Percentiles rank a stretch among this genome's conserved stretches.
Conservation (phyloP, 1,140 invertebrate genomes). For the Drosophila repleta region DNA sequence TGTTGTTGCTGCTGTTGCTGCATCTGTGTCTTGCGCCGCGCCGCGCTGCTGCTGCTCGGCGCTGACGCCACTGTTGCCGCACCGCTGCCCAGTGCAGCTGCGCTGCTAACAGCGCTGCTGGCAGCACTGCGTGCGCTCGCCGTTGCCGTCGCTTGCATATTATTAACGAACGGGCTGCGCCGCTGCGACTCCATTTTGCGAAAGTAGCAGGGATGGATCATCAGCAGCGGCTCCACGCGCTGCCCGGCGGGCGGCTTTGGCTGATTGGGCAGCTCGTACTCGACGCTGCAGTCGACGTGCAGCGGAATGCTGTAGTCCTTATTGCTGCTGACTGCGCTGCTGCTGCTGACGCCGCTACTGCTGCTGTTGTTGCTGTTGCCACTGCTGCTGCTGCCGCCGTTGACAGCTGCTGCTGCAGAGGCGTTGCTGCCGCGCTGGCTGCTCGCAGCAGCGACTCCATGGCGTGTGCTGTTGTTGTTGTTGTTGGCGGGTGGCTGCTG, state of each 20-base stretch:
- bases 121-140: slow-evolving; percentile 49
- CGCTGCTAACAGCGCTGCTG: slow-evolving; percentile 60
- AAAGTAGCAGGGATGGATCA: slow-evolving; percentile 94
- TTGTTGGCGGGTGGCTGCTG: slow-evolving; percentile 54
- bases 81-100: slow-evolving; percentile 58
- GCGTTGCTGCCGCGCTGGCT: slow-evolving; percentile 58
- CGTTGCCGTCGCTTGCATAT: slow-evolving; percentile 84
- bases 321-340: slow-evolving; percentile 26
- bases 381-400: slow-evolving; percentile 25
- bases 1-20: slow-evolving; percentile 69
- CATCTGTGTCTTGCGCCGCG: slow-evolving; percentile 61
- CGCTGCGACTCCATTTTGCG: slow-evolving; percentile 90
- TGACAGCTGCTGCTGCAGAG: slow-evolving; percentile 40
- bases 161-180: slow-evolving; percentile 90
- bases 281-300: slow-evolving; percentile 93
- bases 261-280: slow-evolving; percentile 92
- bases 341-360: slow-evolving; percentile 29
- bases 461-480: slow-evolving; percentile 54
- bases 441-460: slow-evolving; percentile 55
- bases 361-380: slow-evolving; percentile 30
- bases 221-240: slow-evolving; percentile 90
- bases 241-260: slow-evolving; percentile 91
- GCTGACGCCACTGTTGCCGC: slow-evolving; percentile 47
- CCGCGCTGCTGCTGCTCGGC: slow-evolving; percentile 61
- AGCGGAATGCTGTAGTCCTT: slow-evolving; percentile 91